Conservation (phyloP, 2,888 invertebrate species). For the Tachina lurida region DNA sequence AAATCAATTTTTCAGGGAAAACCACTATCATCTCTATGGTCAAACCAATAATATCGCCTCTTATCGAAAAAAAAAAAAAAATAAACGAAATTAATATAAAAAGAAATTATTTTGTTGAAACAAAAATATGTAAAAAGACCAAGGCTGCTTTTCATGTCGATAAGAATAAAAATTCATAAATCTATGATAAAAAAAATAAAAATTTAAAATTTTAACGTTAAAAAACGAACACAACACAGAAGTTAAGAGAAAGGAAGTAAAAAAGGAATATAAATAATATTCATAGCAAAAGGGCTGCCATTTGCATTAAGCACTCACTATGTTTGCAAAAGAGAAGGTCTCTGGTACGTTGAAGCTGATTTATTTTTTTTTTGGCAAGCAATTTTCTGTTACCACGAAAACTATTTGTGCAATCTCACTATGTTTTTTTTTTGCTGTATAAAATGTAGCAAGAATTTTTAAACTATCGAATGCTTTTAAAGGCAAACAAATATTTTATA, state of each 20-base stretch:
- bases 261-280: conserved; percentile 46
- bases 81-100: conserved; percentile 30
- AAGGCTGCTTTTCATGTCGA: conserved; percentile 71
- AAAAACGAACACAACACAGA: conserved; percentile 34
- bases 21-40: not conserved
- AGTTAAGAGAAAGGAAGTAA: conserved; percentile 59
- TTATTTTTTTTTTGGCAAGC: conserved; percentile 36
- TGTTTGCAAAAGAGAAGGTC: conserved; percentile 55
- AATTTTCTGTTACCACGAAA: conserved; percentile 38
- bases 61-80: not conserved
- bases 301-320: conserved; percentile 59
- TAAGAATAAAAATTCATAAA: conserved; percentile 70
- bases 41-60: not conserved
- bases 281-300: conserved; percentile 63
- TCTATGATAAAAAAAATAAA: conserved; percentile 58
- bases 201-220: conserved; percentile 50
- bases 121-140: conserved; percentile 39
- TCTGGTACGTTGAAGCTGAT: conserved; percentile 13
- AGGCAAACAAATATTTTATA: not conserved
- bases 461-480: conserved; percentile 34
- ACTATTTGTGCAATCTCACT: not conserved
- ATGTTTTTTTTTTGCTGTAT: not conserved
- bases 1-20: too few relatives aligned
- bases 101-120: conserved; percentile 40
- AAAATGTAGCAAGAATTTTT: conserved; percentile 15